A percentile compares a stretch with the other conserved stretches of the same genome.
These are phyloP conservation scores for Cossypha niveicapilla DNA, from an alignment of 2,797 vertebrate species.

Conservation along the genomic window DNA sequence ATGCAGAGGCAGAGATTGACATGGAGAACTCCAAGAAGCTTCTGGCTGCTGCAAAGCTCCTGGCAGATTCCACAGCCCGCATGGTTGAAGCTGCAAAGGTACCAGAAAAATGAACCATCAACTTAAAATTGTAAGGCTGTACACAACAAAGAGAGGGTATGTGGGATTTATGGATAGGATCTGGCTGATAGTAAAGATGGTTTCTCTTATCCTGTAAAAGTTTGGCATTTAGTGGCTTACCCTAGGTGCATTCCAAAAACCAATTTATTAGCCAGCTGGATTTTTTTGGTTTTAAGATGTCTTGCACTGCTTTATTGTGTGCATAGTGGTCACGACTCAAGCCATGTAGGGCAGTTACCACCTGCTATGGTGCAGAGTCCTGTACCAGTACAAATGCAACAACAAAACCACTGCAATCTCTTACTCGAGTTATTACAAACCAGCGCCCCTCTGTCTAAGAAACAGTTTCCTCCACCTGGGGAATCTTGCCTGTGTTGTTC, in stretches of 20 bases:
- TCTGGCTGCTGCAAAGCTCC: conserved; percentile 92
- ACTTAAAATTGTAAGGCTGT: background rate
- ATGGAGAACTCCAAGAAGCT: conserved; percentile 98
- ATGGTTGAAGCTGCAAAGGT: conserved; percentile 99
- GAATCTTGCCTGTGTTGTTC: background rate
- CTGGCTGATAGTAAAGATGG: background rate
- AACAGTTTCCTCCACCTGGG: background rate
- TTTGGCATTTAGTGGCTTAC: background rate
- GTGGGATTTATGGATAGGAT: background rate
- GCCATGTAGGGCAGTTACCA: background rate
- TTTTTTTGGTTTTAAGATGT: background rate
- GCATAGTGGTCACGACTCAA: background rate
- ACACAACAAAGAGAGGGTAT: background rate
- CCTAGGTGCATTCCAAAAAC: fast-evolving
- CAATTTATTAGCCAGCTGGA: background rate
- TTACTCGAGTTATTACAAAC: background rate
- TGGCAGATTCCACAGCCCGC: conserved; percentile 95
- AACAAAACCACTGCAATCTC: background rate
- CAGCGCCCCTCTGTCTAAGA: background rate
- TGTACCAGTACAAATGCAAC: background rate
- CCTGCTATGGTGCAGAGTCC: background rate
- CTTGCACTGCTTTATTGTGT: background rate
- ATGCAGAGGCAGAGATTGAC: conserved; percentile 94
- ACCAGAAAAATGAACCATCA: background rate
- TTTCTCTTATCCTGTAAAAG: background rate